These are phyloP conservation scores for Oreotrochilus melanogaster DNA, from an alignment of 2,113 vertebrate genomes.

Conservation along the genomic window DNA sequence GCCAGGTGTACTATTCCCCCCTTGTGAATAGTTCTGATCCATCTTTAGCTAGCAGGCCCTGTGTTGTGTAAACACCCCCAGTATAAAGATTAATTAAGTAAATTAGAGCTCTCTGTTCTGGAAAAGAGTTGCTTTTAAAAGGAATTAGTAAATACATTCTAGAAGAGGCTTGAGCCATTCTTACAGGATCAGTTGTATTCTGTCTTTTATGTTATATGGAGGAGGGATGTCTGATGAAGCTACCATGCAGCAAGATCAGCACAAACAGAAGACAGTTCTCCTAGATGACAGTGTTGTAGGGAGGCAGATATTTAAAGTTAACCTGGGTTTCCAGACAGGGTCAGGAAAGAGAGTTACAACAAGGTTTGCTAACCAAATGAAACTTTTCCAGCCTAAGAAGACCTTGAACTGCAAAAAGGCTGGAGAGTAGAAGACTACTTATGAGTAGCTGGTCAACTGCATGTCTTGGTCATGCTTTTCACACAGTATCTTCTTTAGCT, in stretches of 20 bases:
- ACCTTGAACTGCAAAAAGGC: not conserved
- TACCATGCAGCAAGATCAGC: not conserved
- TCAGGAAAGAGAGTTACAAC: not conserved
- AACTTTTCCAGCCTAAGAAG: not conserved
- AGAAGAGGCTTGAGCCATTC: not conserved
- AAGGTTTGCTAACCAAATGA: not conserved
- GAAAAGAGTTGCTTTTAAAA: not conserved
- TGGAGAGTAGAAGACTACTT: not conserved
- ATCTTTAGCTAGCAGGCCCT: no score
- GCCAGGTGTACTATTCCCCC: no score
- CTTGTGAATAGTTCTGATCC: no score
- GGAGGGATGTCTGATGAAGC: not conserved
- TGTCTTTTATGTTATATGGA: fast-evolving
- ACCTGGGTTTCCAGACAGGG: not conserved
- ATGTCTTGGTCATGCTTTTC: not conserved
- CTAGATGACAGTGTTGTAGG: not conserved
- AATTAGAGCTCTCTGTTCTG: not conserved
- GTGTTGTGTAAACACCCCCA: no score
- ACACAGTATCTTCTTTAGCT: not conserved
- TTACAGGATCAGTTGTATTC: not conserved
- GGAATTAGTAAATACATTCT: not conserved
- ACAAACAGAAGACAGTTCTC: fast-evolving
- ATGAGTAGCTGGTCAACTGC: not conserved
- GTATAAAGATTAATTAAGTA: not conserved
- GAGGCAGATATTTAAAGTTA: not conserved